Conservation (phyloP, 2,797 vertebrate genomes). For the Artibeus lituratus region DNA sequence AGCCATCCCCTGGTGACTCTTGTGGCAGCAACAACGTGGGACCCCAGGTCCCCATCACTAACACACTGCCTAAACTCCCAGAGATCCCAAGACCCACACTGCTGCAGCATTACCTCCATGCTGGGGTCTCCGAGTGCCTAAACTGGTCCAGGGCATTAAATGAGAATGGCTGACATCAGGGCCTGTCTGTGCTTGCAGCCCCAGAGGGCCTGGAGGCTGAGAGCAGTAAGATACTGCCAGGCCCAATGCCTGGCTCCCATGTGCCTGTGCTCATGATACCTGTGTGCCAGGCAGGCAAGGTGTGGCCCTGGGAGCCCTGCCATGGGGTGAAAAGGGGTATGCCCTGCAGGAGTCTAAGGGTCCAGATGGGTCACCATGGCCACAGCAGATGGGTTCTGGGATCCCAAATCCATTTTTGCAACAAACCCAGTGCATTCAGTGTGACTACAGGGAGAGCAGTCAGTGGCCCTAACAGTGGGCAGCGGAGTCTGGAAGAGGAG, state of each 20-base stretch:
- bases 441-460: not conserved
- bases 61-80: conserved; percentile 28
- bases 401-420: not conserved
- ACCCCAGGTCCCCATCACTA: not conserved
- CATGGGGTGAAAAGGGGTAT: not conserved
- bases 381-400: not conserved
- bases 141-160: conserved; percentile 75
- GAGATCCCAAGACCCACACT: conserved; percentile 37
- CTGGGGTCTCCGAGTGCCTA: conserved; percentile 79
- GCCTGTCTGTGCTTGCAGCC: not conserved
- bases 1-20: not conserved
- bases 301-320: not conserved
- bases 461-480: not conserved
- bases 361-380: not conserved
- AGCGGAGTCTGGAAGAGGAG: not conserved
- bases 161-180: not conserved
- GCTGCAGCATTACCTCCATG: conserved; percentile 59
- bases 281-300: not conserved
- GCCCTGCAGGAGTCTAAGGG: not conserved
- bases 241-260: not conserved
- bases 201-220: not conserved
- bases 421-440: not conserved
- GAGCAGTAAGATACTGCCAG: not conserved
- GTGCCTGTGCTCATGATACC: not conserved
- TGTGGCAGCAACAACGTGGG: not conserved